phyloP scores from a whole-genome alignment of 92 coral and sea anemone species.

The Actinostola sp. region DNA sequence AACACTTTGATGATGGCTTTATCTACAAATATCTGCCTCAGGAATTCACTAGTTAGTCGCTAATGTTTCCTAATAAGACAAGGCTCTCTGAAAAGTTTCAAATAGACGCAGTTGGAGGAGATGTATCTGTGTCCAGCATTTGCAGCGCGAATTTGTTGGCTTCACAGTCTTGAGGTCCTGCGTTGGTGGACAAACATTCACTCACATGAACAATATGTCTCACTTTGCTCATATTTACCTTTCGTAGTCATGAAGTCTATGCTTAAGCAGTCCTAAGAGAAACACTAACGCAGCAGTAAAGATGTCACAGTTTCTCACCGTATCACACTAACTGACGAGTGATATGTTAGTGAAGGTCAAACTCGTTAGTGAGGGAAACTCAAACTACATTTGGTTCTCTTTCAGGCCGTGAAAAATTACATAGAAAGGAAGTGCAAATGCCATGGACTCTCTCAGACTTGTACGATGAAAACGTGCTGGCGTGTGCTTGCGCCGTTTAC shows the following conservation, averaged over 20 bases:
- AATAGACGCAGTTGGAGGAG: too few species aligned
- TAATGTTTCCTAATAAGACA: too few species aligned
- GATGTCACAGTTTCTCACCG: conserved; percentile 1
- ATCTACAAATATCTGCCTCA: too few species aligned
- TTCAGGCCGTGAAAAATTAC: conserved; percentile 84
- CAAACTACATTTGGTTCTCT: conserved; percentile 21
- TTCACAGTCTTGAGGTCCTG: conserved; percentile 8
- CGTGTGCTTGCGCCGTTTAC: conserved; percentile 71
- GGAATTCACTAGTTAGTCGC: too few species aligned
- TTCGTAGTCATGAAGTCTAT: too few species aligned
- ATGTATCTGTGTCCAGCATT: too few species aligned
- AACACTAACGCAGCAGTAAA: too few species aligned
- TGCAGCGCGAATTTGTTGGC: too few species aligned
- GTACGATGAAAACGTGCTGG: conserved; percentile 86
- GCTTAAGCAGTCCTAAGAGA: too few species aligned
- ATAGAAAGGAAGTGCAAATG: conserved; percentile 86
- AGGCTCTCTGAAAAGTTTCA: too few species aligned
- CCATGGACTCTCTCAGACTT: conserved; percentile 87
- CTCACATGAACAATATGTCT: neutral
- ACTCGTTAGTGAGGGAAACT: conserved; percentile 35
- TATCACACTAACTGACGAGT: conserved; percentile 31
- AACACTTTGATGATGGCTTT: too few species aligned
- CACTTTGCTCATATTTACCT: too few species aligned
- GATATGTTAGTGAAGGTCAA: conserved; percentile 19
- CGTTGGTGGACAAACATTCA: conserved; percentile 21